phyloP scores from a whole-genome alignment of 2,113 vertebrate genomes.

The Sciurus niger region DNA sequence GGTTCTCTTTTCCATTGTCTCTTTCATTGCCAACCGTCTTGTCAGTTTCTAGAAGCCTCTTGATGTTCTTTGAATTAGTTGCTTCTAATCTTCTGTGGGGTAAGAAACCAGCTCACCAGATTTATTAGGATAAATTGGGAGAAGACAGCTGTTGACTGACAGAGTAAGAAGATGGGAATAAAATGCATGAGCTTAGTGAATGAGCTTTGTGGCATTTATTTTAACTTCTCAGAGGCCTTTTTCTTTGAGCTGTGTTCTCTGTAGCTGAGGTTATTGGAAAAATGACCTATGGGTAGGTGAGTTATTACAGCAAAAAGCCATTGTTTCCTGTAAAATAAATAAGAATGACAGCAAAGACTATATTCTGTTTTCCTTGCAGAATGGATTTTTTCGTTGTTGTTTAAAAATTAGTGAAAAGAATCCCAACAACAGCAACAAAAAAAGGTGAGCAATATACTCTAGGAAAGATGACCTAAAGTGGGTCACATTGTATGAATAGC shows the following conservation, averaged over 20 bases:
- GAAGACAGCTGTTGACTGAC: conserved; percentile 17
- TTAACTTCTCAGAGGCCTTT: conserved; percentile 51
- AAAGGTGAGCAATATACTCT: neutral
- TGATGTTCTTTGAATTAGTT: conserved; percentile 4
- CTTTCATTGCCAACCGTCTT: neutral
- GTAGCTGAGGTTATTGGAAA: conserved; percentile 72
- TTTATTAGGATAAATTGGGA: conserved; percentile 19
- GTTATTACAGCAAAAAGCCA: conserved; percentile 68
- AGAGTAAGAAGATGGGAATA: conserved; percentile 39
- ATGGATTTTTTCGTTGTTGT: conserved; percentile 58
- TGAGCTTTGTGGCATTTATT: conserved; percentile 60
- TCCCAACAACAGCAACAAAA: neutral
- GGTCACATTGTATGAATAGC: conserved; percentile 44
- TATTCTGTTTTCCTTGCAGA: conserved; percentile 61
- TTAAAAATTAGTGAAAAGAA: conserved; percentile 73
- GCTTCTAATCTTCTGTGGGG: conserved; percentile 45
- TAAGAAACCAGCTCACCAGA: conserved; percentile 5
- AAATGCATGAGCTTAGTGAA: neutral
- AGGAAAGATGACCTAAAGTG: conserved; percentile 42
- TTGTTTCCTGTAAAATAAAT: conserved; percentile 70
- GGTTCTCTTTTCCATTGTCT: neutral
- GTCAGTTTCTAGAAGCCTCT: neutral
- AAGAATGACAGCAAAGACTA: conserved; percentile 65
- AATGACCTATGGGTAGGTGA: conserved; percentile 75
- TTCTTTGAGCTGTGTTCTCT: conserved; percentile 45